These are phyloP conservation scores for Itoplectis maculator DNA, from an alignment of 2,888 invertebrate species.

Conservation along the genomic window DNA sequence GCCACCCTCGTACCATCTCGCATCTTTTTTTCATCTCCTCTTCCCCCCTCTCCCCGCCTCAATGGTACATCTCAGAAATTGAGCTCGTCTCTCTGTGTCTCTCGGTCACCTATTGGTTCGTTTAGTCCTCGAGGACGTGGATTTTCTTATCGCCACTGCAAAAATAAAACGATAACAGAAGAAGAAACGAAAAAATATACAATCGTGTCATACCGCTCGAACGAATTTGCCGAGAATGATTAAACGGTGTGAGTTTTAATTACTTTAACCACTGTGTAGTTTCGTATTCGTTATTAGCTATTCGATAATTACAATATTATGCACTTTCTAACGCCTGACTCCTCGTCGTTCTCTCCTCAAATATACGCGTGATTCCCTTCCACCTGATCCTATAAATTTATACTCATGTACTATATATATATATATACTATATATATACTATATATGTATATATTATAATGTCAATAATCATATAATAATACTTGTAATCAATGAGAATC, in stretches of 20 bases:
- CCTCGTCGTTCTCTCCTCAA: constrained; percentile 52
- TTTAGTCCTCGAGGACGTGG: constrained; percentile 45
- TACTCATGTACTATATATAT: constrained; percentile 41
- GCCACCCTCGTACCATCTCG: background rate
- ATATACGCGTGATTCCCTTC: constrained; percentile 56
- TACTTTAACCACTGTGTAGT: constrained; percentile 30
- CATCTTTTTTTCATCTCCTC: background rate
- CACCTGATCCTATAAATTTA: constrained; percentile 62
- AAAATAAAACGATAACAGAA: background rate
- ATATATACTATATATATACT: constrained; percentile 52
- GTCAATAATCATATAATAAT: constrained; percentile 70
- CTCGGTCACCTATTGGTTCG: constrained; percentile 31
- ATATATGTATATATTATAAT: constrained; percentile 38
- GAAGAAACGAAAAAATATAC: constrained; percentile 15
- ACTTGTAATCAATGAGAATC: constrained; percentile 67
- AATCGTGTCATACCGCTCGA: constrained; percentile 13
- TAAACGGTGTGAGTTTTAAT: constrained; percentile 32
- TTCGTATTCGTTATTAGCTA: constrained; percentile 51
- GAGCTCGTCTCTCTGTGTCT: constrained; percentile 16
- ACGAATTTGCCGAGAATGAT: constrained; percentile 38
- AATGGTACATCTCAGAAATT: background rate
- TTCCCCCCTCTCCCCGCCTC: background rate
- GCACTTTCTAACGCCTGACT: constrained; percentile 59
- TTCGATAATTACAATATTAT: constrained; percentile 61
- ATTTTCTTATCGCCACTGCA: background rate